Evolutionary conservation across 2,797 vertebrate genomes (phyloP).

Genomic region (Girardinus metallicus): DNA sequence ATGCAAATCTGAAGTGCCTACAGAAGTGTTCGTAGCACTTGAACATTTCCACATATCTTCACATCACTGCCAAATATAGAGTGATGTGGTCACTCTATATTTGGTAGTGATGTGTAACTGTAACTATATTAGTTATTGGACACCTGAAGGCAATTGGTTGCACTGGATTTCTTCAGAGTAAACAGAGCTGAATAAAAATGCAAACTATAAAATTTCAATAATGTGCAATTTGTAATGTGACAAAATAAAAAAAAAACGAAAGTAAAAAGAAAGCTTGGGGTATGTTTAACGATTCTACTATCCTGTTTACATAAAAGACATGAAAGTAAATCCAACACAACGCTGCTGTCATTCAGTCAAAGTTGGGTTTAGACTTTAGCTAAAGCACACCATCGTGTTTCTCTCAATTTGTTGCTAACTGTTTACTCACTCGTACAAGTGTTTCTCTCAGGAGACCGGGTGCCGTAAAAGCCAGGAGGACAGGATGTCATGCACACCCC

Average conservation of each 20-base stretch:
- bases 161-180: not conserved
- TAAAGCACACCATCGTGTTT: not conserved
- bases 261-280: not conserved
- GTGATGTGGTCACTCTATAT: not conserved
- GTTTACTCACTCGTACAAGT: constrained; percentile 86
- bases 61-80: not conserved
- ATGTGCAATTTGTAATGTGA: not conserved
- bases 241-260: not conserved
- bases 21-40: not conserved
- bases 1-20: not conserved
- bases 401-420: not conserved
- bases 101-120: too few relatives aligned
- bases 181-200: not conserved
- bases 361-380: not conserved
- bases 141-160: not conserved
- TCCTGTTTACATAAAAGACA: not conserved
- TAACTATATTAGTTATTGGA: too few relatives aligned
- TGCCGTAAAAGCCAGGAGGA: constrained; percentile 95
- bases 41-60: not conserved
- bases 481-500: constrained; percentile 97
- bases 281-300: not conserved
- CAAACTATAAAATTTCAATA: not conserved
- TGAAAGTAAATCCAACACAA: not conserved
- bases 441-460: constrained; percentile 94
- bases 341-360: not conserved